phyloP scores from a whole-genome alignment of 2,888 invertebrate species.

The Drosophila tripunctata region DNA sequence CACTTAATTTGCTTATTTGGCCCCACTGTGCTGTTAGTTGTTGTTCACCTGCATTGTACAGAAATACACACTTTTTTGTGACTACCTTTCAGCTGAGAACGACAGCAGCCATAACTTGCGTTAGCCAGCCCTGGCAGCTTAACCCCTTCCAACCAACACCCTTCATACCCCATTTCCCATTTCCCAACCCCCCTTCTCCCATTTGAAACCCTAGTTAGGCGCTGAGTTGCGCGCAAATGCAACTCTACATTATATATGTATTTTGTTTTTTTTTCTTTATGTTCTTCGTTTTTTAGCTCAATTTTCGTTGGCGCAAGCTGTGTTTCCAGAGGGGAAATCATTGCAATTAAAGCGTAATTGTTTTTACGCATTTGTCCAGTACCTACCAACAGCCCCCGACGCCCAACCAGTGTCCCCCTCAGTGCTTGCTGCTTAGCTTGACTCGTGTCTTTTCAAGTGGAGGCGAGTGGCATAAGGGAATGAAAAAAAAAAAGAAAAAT shows the following conservation, averaged over 20 bases:
- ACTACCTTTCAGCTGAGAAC: slow-evolving; percentile 3
- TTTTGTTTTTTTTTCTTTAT: background rate
- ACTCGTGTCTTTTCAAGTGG: slow-evolving; percentile 69
- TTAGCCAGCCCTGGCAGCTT: background rate
- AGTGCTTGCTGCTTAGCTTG: slow-evolving; percentile 52
- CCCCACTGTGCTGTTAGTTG: slow-evolving; percentile 24
- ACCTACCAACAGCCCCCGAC: background rate
- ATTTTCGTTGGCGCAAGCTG: slow-evolving; percentile 53
- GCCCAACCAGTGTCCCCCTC: background rate
- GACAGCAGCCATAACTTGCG: slow-evolving; percentile 17
- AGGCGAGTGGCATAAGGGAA: slow-evolving; percentile 20
- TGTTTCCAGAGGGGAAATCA: slow-evolving; percentile 78
- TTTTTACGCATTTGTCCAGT: slow-evolving; percentile 78
- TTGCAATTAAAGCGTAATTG: slow-evolving; percentile 84
- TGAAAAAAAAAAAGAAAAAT: background rate
- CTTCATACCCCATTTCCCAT: background rate
- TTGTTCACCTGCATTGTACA: slow-evolving; percentile 47
- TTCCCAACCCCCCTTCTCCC: background rate
- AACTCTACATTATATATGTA: slow-evolving; percentile 16
- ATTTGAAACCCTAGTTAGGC: background rate
- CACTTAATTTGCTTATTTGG: background rate
- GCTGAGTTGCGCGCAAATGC: slow-evolving; percentile 19
- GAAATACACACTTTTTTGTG: slow-evolving; percentile 2
- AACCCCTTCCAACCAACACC: background rate
- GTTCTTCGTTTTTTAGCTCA: slow-evolving; percentile 39